phyloP scores from a whole-genome alignment of 2,113 vertebrate species.

The Daubentonia madagascariensis region DNA sequence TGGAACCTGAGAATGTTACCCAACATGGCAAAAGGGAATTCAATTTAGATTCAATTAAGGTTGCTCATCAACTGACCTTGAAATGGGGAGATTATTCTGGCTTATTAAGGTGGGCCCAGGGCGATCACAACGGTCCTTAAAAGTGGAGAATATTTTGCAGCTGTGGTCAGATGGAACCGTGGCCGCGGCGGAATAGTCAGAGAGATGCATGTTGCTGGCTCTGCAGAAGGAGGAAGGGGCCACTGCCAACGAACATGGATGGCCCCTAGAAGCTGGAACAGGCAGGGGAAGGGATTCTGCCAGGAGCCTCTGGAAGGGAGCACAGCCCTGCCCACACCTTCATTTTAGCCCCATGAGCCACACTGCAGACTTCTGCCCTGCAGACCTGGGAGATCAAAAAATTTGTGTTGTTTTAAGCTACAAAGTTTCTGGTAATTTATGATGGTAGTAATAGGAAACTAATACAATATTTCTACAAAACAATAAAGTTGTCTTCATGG shows the following conservation, averaged over 20 bases:
- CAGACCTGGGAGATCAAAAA: background rate
- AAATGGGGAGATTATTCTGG: too few relatives aligned
- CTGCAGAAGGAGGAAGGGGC: background rate
- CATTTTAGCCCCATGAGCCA: fast-evolving
- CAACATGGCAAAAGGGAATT: background rate
- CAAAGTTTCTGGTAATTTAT: background rate
- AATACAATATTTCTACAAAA: background rate
- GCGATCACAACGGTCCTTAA: fast-evolving
- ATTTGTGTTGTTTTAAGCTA: background rate
- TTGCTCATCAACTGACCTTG: background rate
- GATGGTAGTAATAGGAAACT: background rate
- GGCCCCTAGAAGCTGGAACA: background rate
- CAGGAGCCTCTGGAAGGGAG: background rate
- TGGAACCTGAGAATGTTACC: too few relatives aligned
- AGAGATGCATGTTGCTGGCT: background rate
- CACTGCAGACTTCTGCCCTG: too few relatives aligned
- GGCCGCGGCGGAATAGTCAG: fast-evolving
- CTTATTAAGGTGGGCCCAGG: background rate
- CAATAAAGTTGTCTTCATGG: background rate
- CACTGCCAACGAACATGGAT: fast-evolving
- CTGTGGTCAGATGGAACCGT: background rate
- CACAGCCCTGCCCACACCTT: background rate
- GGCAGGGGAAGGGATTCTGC: background rate
- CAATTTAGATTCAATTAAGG: background rate
- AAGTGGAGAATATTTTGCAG: background rate